Conservation (phyloP, 2,113 vertebrate species). For the Macquaria ambigua region DNA sequence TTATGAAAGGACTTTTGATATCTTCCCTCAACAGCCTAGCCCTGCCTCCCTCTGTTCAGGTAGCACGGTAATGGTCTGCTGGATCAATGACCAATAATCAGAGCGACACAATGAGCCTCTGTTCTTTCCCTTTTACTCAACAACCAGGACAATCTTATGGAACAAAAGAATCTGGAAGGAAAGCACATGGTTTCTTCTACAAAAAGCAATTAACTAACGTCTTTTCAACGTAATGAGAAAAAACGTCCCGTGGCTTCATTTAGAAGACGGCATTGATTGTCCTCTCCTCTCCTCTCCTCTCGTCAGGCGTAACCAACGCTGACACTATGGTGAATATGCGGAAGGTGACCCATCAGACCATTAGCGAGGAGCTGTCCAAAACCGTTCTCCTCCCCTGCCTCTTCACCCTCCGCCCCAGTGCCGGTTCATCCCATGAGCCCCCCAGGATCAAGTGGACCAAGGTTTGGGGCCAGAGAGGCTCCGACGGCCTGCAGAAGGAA, state of each 20-base stretch:
- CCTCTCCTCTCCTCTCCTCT: slow-evolving; percentile 18
- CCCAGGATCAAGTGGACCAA: slow-evolving; percentile 98
- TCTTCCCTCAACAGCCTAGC: slow-evolving; percentile 17
- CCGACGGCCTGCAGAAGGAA: slow-evolving; percentile 88
- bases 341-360: slow-evolving; percentile 85
- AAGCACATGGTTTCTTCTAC: slow-evolving; percentile 22
- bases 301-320: slow-evolving; percentile 80
- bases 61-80: slow-evolving; percentile 45
- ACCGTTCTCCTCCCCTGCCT: slow-evolving; percentile 91
- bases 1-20: slow-evolving; percentile 58
- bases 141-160: slow-evolving; percentile 20
- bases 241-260: slow-evolving; percentile 18
- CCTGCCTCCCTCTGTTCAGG: slow-evolving; percentile 41
- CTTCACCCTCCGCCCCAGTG: slow-evolving; percentile 85
- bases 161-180: slow-evolving; percentile 29
- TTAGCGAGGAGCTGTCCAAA: slow-evolving; percentile 89
- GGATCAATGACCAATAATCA: slow-evolving; percentile 72
- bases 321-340: slow-evolving; percentile 91
- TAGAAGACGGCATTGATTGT: slow-evolving; percentile 25
- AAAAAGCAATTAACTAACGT: slow-evolving; percentile 42
- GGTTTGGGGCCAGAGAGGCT: slow-evolving; percentile 87
- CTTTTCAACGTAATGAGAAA: slow-evolving; percentile 44
- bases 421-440: slow-evolving; percentile 78
- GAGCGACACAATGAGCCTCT: slow-evolving; percentile 9
- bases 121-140: slow-evolving; percentile 27